Base-by-base conservation (phyloP, 2,113 vertebrate species). In the Mohoua ochrocephala region DNA sequence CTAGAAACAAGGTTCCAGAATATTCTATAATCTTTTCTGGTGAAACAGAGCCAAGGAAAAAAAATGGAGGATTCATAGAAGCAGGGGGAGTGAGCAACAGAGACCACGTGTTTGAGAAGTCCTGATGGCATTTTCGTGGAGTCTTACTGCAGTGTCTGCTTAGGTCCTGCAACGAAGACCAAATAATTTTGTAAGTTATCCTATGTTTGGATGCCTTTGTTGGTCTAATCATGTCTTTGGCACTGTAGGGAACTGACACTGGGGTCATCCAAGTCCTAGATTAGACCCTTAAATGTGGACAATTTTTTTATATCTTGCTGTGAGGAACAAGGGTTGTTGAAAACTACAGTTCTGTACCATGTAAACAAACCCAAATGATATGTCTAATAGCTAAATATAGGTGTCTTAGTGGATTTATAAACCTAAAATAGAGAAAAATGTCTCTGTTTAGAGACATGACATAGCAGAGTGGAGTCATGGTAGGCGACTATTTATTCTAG, bases 361-460 rank as follows among this genome's bases (percentile, higher is more conserved):
- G n/a, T 74, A 91, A 91, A 67, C 22, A 84, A 94, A 78, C 27
- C 4, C 11, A 67, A 91, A 81, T 75, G 54, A 17, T 52, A 67
- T 31, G 31, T 44, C 31, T 69, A 79, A 78, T 67, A 61, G 24
- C 39, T 84, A 94, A 94, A 84, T 70, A 70, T 45, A 73, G 15
- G 59, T 87, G 42, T 75, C 24, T 13, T 60, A 61, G 73, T 59
- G 53, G 26, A 59, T 93, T 91, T 81, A 75, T 56, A 75, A 76
- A 56, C 45, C 65, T 70, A 75, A 94, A 94, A 81, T 35, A 71
- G 65, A 57, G 60, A 83, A 92, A 91, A 87, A 59, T 1, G 4
- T 69, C 33, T 85, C 53, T 76, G 18, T 37, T 88, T 89, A 84
- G 54, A 88, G 83, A 69, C 49, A 53, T 61, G 86, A 49, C 64